These are phyloP conservation scores for Troides oblongomaculatus DNA, from an alignment of 2,888 invertebrate species.

Conservation along the genomic window DNA sequence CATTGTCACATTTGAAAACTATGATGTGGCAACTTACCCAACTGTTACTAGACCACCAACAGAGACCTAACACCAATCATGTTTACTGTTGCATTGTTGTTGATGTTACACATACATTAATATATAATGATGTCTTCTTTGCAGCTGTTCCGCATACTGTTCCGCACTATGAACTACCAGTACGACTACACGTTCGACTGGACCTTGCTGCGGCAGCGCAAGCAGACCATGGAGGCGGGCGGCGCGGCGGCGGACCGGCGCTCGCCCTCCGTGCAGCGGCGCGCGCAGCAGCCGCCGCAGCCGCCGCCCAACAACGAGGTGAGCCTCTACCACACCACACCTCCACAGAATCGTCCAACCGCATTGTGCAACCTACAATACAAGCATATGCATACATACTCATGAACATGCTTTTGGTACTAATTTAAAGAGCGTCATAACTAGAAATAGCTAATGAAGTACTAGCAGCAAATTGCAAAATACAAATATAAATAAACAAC, in stretches of 20 bases:
- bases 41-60: too few species aligned
- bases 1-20: too few species aligned
- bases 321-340: conserved; percentile 30
- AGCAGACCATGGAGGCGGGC: conserved; percentile 66
- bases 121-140: too few species aligned
- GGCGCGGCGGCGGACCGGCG: conserved; percentile 64
- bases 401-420: neutral
- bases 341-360: conserved; percentile 19
- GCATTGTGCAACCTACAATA: too few species aligned
- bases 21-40: too few species aligned
- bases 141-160: conserved; percentile 95
- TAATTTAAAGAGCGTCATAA: too few species aligned
- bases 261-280: conserved; percentile 71
- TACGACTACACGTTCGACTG: conserved; percentile 99
- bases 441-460: too few species aligned
- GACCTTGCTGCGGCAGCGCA: conserved; percentile 98
- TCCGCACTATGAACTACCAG: conserved; percentile 99
- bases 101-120: too few species aligned
- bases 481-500: too few species aligned
- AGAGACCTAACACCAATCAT: too few species aligned
- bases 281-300: conserved; percentile 63
- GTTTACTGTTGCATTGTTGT: too few species aligned
- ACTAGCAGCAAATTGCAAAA: too few species aligned
- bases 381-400: neutral
- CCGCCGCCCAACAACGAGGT: conserved; percentile 71